Evolutionary conservation across 2,888 invertebrate species (phyloP).

Genomic region (Agonopterix alstromeriana): DNA sequence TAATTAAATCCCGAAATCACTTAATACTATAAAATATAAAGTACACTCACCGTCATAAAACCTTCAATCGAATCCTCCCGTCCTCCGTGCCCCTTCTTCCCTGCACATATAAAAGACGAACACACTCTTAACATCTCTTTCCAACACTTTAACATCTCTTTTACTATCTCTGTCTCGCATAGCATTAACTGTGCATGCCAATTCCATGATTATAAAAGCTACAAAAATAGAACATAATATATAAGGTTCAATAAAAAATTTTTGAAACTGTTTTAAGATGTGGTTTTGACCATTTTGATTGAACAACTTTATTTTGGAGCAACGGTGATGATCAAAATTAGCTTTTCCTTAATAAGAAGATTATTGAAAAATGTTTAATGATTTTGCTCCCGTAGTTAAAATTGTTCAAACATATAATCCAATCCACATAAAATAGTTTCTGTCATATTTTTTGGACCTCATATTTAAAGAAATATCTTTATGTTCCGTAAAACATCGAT

Average conservation of each 20-base stretch:
- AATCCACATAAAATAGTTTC: no score
- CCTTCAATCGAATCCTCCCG: slow-evolving; percentile 1
- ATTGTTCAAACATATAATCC: no score
- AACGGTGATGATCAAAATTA: no score
- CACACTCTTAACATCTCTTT: slow-evolving; percentile 66
- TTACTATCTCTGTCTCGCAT: slow-evolving; percentile 44
- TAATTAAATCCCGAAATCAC: no score
- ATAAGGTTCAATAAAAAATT: slow-evolving; percentile 1
- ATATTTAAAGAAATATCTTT: not conserved
- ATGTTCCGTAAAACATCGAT: slow-evolving; percentile 1
- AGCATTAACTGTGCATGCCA: slow-evolving; percentile 69
- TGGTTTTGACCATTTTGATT: no score
- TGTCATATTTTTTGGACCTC: no score
- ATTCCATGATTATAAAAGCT: slow-evolving; percentile 56
- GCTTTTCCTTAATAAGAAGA: no score
- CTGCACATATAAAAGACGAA: slow-evolving; percentile 76
- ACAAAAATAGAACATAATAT: slow-evolving; percentile 36
- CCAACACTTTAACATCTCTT: slow-evolving; percentile 27
- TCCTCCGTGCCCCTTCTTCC: slow-evolving; percentile 40
- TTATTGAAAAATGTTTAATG: no score
- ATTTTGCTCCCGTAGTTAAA: no score
- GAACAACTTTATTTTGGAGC: no score
- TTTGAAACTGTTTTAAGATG: no score
- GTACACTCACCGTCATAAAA: slow-evolving; percentile 27
- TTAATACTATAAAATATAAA: not conserved